A percentile compares a stretch with the other conserved stretches of the same genome.
Conservation (phyloP, 2,888 invertebrate genomes). For the Thera obeliscata region DNA sequence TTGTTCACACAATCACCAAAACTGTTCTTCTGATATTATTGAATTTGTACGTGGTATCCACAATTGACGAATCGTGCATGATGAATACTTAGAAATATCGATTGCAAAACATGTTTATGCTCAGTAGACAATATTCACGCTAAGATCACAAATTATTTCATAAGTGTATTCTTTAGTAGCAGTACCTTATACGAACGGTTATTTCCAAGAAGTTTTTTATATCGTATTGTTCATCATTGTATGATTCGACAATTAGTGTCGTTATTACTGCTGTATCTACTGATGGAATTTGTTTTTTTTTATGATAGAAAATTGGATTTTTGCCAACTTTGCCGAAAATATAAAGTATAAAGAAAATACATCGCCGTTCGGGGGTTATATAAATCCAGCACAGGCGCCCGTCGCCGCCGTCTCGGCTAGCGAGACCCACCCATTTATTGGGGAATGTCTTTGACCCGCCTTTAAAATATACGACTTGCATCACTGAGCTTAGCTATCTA, state of each 20-base stretch:
- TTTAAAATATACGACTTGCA: constrained; percentile 9
- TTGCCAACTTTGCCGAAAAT: constrained; percentile 50
- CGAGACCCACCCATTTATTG: constrained; percentile 64
- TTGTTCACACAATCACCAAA: constrained; percentile 31
- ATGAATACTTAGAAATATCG: constrained; percentile 27
- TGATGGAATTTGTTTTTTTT: constrained; percentile 23
- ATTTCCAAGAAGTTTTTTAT: constrained; percentile 44
- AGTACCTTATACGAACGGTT: constrained; percentile 40
- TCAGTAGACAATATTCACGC: constrained; percentile 46
- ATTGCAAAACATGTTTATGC: constrained; percentile 52
- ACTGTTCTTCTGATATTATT: constrained; percentile 30
- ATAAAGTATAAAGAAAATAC: constrained; percentile 50
- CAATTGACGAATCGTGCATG: constrained; percentile 24
- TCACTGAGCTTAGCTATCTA: constrained; percentile 10
- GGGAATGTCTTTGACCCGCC: constrained; percentile 53
- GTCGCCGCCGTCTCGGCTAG: constrained; percentile 67
- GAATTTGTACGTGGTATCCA: constrained; percentile 23
- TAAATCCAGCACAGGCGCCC: constrained; percentile 65
- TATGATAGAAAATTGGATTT: constrained; percentile 45
- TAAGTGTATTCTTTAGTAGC: constrained; percentile 30
- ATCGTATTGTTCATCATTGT: constrained; percentile 41
- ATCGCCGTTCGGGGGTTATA: constrained; percentile 55
- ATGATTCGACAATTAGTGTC: constrained; percentile 21
- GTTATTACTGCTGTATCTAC: constrained; percentile 14
- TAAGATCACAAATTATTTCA: constrained; percentile 51